Base-by-base conservation (phyloP, 2,113 vertebrate species). In the Polyodon spathula region DNA sequence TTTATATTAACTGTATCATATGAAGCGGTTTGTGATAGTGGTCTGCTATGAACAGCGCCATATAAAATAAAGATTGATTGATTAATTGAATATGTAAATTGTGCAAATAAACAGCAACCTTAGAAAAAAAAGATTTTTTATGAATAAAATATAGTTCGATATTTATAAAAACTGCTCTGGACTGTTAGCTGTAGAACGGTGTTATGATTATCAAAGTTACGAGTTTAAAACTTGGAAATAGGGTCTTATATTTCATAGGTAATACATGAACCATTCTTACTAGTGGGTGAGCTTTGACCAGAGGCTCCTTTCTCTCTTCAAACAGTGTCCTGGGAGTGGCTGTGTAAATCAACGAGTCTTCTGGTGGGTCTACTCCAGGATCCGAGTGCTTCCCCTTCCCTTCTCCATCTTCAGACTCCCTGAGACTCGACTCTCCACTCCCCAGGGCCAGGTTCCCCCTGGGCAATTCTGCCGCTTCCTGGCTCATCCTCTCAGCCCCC, bases 241-340 rank as follows among this genome's bases (percentile, higher is more conserved):
- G 5, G 40, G 60, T 57, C 62, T 62, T 50, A 50, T 58, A 59
- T 6, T 51, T 40, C 46, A 54, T 42, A 56, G 6, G 40, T 15
- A 2, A 1, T 40, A 42, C 54, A 42, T n/a, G n/a, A n/a, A n/a
- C n/a, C n/a, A n/a, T n/a, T 72, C 85, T 89, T 74, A 97, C 95
- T 16, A 98, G 61, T 4, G 89, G 74, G 4, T 92, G 82, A 8
- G 67, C 42, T 12, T 40, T 64, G n/a, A 6, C 8, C 0, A 40
- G 51, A 14, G 48, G 58, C 0, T 2, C 64, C 14, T 78, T 61
- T 48, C 80, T 69, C 15, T 77, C 66, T 16, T 66, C 43, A 37
- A 85, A 83, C 12, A 89, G 63, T 48, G 80, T 68, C 10, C 88
- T 81, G 0, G 82, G 83, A 0, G 46, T 76, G 9, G 89, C 84